Base-by-base conservation (phyloP, 2,113 vertebrate genomes). In the Istiophorus platypterus region DNA sequence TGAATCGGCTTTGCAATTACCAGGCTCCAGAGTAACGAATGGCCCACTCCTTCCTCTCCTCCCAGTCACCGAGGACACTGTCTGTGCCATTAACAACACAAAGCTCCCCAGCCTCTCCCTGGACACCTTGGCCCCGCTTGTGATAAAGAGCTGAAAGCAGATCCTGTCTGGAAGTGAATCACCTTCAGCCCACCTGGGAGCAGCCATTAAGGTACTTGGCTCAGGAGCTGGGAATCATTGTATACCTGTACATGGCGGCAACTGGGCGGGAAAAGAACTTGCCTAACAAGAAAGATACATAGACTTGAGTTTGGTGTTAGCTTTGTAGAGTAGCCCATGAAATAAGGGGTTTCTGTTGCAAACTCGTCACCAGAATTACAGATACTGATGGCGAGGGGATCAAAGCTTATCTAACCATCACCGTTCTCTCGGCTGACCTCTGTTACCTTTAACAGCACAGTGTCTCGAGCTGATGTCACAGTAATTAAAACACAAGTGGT, bases 131-230 rank as follows among this genome's bases (percentile, higher is more conserved):
- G 87, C 91, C 92, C 90, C 92, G 71, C 88, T 87, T 81, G 84
- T 84, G 93, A 94, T 93, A 93, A 92, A 93, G 87, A 78, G n/a
- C 84, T 91, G 93, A 92, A 95, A 95, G 89, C 80, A 88, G 94
- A 95, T 91, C 91, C 89, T 22, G 85, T 87, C 86, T 87, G 26
- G 62, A 68, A 31, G 67, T 82, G 86, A 90, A 88, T 87, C 63
- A 66, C 70, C 78, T 74, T n/a, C n/a, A 26, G 37, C 37, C 92
- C 92, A 88, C 82, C 80, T 85, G 93, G 91, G 93, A 91, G 81
- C 49, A n/a, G 45, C 73, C 80, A 64, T 88, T 89, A 87, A 84
- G 84, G 65, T 67, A 45, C 75, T 85, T 84, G 86, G 80, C 86
- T 81, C 58, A 27, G 49, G 80, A 80, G 80, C 85, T 89, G 86